These are phyloP conservation scores for Neofelis nebulosa DNA, from an alignment of 2,113 vertebrate species.

Conservation along the genomic window DNA sequence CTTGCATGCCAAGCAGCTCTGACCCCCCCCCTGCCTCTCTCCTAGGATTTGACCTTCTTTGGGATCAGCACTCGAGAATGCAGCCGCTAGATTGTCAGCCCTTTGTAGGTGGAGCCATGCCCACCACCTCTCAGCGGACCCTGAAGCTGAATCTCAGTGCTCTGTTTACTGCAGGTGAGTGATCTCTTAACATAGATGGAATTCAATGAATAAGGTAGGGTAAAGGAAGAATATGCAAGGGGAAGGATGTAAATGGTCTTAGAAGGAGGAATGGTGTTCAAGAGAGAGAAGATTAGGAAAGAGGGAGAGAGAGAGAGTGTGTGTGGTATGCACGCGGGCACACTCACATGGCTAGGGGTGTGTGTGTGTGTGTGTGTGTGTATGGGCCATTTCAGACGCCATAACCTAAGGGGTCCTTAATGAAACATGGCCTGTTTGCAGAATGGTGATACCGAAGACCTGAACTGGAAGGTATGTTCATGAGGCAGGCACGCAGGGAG, in stretches of 20 bases:
- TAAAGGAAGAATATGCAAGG: background rate
- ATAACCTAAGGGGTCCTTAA: background rate
- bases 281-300: background rate
- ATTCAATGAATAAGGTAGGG: background rate
- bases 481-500: background rate
- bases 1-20: background rate
- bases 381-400: background rate
- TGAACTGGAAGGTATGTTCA: background rate
- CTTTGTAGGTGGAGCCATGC: background rate
- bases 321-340: background rate
- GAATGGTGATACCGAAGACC: background rate
- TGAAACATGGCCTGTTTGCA: background rate
- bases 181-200: background rate
- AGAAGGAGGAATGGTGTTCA: background rate
- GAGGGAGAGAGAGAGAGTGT: no score
- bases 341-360: background rate
- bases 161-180: background rate
- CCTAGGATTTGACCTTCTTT: background rate
- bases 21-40: background rate
- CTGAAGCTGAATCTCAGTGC: no score
- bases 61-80: background rate
- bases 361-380: background rate
- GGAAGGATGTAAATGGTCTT: background rate
- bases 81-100: background rate
- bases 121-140: background rate